Percentiles rank a stretch among this genome's conserved stretches.
These are phyloP conservation scores for Cyprinus carpio DNA, from an alignment of 2,113 vertebrate genomes.

Conservation along the genomic window DNA sequence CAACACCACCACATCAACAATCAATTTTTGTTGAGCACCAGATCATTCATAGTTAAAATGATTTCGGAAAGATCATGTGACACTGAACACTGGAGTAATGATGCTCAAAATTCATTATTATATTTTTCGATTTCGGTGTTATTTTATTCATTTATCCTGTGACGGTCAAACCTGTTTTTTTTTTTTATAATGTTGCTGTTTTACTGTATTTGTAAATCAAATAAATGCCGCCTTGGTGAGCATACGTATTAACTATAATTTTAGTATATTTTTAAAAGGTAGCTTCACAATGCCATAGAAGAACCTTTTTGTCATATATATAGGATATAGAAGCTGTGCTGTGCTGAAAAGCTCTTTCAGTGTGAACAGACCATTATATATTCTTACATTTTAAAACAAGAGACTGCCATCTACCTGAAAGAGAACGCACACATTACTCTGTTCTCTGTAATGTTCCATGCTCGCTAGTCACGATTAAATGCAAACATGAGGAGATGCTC, in stretches of 20 bases:
- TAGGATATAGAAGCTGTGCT: too few species aligned
- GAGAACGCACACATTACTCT: not conserved
- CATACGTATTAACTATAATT: not conserved
- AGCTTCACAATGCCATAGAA: too few species aligned
- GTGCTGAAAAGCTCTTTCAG: not conserved
- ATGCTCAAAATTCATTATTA: too few species aligned
- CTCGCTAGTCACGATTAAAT: not conserved
- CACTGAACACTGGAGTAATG: too few species aligned
- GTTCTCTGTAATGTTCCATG: not conserved
- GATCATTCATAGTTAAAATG: too few species aligned
- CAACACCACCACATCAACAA: too few species aligned
- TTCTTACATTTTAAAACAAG: not conserved
- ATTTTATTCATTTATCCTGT: too few species aligned
- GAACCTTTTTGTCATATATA: too few species aligned
- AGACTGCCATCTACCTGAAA: not conserved
- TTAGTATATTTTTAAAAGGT: not conserved
- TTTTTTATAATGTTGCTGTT: not conserved
- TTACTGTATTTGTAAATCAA: not conserved
- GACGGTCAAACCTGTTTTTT: too few species aligned
- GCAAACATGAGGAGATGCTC: slow-evolving; percentile 12
- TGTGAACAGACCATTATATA: not conserved
- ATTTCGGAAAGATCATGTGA: too few species aligned
- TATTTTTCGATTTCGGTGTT: too few species aligned
- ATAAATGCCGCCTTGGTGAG: not conserved
- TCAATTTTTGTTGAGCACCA: too few species aligned